phyloP scores from a whole-genome alignment of 2,797 vertebrate species.

The Danionella dracula region DNA sequence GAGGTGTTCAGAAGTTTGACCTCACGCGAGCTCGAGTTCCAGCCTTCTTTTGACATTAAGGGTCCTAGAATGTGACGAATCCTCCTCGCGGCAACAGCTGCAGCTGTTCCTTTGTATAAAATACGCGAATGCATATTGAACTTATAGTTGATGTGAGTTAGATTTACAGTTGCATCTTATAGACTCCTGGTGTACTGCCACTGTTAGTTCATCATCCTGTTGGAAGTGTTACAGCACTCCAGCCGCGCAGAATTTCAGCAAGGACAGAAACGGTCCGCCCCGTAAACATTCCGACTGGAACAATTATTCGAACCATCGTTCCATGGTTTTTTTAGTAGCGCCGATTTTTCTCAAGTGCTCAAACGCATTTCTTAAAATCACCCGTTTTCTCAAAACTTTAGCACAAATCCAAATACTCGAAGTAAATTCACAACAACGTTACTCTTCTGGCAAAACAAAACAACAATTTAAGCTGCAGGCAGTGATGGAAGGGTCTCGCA shows the following conservation, averaged over 20 bases:
- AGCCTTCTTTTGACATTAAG: conserved; percentile 61
- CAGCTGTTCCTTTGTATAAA: conserved; percentile 58
- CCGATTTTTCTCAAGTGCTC: no score
- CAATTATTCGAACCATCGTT: background rate
- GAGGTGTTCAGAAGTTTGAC: conserved; percentile 69
- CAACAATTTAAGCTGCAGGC: no score
- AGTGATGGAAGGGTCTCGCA: no score
- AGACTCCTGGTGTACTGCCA: no score
- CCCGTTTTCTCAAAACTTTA: no score
- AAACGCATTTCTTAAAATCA: no score
- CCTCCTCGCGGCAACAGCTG: conserved; percentile 61
- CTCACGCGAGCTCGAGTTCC: conserved; percentile 62
- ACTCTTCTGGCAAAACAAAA: no score
- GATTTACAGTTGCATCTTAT: no score
- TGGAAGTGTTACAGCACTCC: conserved; percentile 28
- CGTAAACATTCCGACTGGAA: conserved; percentile 51
- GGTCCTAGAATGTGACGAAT: conserved; percentile 62
- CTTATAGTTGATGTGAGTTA: no score
- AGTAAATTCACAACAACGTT: no score
- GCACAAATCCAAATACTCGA: no score
- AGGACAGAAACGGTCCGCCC: conserved; percentile 49
- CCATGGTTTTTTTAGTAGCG: background rate
- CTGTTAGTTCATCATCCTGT: conserved; percentile 31
- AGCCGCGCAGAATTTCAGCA: conserved; percentile 50
- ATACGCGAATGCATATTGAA: conserved; percentile 73